Evolutionary conservation across 2,797 vertebrate genomes (phyloP), one percentile per base, ranked within the genome.

Genomic region (Linurgus olivaceus): DNA sequence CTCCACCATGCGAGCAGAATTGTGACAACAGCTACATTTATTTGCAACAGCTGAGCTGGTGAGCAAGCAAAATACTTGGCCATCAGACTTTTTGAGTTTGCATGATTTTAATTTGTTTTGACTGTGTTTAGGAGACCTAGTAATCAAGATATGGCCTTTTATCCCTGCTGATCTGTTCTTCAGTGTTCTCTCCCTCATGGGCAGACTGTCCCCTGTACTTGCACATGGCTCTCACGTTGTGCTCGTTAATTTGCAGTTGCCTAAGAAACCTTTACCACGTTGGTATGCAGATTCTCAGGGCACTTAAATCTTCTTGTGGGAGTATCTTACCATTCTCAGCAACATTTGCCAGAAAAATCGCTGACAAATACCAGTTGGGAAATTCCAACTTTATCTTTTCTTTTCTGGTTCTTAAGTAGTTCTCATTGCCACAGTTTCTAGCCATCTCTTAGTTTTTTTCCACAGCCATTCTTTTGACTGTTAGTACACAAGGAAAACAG

Each of bases 1-100:
- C 19, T 62, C 24, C 0, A 2, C 13, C 7, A 2, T 3, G 0
- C 7, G 6, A 63, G 10, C 31, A 16, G 11, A 79, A 54, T 16
- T 48, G 25, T 54, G 44, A 25, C 35, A 75, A 10, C 16, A 20
- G 26, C 37, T 59, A n/a, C 0, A 4, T 72, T 78, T 76, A 38
- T 52, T 81, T 76, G 47, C 54, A 81, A 1, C 35, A 55, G 45
- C 37, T 75, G 35, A 42, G 26, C 3, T 4, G 5, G 9, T 47
- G 29, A 87, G n/a, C 37, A 42, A 54, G 51, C 20, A 21, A 66
- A 54, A 37, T 23, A 35, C 21, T 45, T 50, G 40, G 4, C 24
- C 21, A 8, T 37, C 6, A 8, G 7, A 35, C 38, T 51, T 51
- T 65, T 76, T 65, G 19, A 47, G 28, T 51, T 63, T 47, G 17